Conservation (phyloP, 2,797 vertebrate genomes). For the Oryzias sinensis region DNA sequence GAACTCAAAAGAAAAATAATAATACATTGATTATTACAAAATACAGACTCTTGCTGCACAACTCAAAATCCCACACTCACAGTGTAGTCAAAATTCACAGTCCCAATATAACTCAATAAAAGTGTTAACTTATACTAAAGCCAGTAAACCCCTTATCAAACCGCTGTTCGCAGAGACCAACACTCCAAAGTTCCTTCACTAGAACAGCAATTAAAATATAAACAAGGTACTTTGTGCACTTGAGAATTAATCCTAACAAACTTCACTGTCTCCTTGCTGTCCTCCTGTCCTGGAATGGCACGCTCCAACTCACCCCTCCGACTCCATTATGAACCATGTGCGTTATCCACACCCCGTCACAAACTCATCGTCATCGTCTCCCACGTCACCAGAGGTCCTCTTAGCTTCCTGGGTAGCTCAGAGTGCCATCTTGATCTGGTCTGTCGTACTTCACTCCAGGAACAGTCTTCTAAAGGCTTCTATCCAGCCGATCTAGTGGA, state of each 20-base stretch:
- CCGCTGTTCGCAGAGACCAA: background rate
- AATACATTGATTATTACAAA: no score
- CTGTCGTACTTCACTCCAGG: no score
- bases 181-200: background rate
- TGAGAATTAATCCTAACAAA: background rate
- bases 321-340: no score
- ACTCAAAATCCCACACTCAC: background rate
- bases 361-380: no score
- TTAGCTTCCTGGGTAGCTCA: no score
- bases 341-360: no score
- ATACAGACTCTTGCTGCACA: background rate
- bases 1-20: background rate
- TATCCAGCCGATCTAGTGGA: no score
- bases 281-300: no score
- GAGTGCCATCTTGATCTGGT: no score
- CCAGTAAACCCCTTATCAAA: background rate
- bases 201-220: background rate
- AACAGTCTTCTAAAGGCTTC: rapidly evolving
- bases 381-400: no score
- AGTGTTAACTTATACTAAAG: background rate
- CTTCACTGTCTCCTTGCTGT: no score
- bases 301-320: no score
- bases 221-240: background rate
- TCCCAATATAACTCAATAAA: background rate
- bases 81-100: background rate